Evolutionary conservation across 2,797 vertebrate species (phyloP).

Genomic region (Manis crassicaudata): DNA sequence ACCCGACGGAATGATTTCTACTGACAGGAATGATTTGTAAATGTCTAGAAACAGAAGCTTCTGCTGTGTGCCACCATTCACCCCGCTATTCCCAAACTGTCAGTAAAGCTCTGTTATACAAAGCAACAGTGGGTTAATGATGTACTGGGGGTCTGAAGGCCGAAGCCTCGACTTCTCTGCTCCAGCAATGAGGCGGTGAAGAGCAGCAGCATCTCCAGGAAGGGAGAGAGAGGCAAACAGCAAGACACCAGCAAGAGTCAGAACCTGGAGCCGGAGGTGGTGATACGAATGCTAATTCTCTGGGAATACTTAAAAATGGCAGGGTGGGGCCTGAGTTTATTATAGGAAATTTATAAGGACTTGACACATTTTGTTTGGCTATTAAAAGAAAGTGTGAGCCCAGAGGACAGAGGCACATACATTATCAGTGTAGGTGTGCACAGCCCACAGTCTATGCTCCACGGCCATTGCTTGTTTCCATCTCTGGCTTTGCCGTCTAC

Average conservation of each 20-base stretch:
- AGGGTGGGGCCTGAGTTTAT: not conserved
- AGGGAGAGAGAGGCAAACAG: not conserved
- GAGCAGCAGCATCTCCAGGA: not conserved
- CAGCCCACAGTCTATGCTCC: fast-evolving
- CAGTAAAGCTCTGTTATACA: not conserved
- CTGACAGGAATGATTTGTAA: not conserved
- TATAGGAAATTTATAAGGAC: not conserved
- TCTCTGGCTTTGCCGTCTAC: not conserved
- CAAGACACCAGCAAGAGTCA: too few species aligned
- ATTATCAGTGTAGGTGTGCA: fast-evolving
- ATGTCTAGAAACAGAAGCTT: not conserved
- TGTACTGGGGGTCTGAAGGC: not conserved
- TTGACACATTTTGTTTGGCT: not conserved
- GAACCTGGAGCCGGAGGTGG: not conserved
- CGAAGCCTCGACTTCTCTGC: not conserved
- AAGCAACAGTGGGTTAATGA: not conserved
- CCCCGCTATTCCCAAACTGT: not conserved
- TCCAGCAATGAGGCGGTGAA: not conserved
- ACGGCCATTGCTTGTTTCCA: not conserved
- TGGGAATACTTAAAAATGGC: not conserved
- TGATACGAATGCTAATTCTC: not conserved
- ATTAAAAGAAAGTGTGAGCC: not conserved
- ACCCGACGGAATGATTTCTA: not conserved
- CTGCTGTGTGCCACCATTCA: not conserved
- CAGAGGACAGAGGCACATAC: not conserved